These are phyloP conservation scores for Terebella lapidaria DNA, from an alignment of 2,888 invertebrate genomes.

Conservation along the genomic window DNA sequence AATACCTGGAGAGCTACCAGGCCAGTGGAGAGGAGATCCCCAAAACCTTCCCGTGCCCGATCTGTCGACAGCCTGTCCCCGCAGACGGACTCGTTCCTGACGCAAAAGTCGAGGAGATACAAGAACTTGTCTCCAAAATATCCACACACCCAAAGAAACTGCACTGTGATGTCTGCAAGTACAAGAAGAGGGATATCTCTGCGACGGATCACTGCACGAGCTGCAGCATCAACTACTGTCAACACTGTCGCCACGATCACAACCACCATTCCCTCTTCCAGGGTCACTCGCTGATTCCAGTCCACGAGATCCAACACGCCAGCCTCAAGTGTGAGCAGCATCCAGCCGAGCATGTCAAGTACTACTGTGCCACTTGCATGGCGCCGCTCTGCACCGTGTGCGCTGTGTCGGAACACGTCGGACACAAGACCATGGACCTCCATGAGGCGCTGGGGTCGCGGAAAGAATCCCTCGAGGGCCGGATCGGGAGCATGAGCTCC, in stretches of 20 bases:
- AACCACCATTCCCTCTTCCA: constrained; percentile 20
- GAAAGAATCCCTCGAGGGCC: constrained; percentile 15
- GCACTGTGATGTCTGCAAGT: constrained; percentile 25
- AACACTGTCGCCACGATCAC: constrained; percentile 21
- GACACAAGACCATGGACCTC: constrained; percentile 20
- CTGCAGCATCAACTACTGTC: constrained; percentile 25
- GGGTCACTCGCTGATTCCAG: constrained; percentile 20
- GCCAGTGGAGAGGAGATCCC: constrained; percentile 4
- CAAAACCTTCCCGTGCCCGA: constrained; percentile 22
- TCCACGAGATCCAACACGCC: constrained; percentile 19
- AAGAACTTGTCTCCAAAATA: constrained; percentile 19
- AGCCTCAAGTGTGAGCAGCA: constrained; percentile 20
- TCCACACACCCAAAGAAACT: constrained; percentile 14
- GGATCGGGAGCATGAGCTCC: constrained; percentile 19
- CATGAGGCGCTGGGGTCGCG: constrained; percentile 17
- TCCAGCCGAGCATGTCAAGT: constrained; percentile 22
- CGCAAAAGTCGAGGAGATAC: constrained; percentile 7
- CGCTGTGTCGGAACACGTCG: constrained; percentile 23
- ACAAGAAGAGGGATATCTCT: constrained; percentile 15
- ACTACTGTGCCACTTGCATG: constrained; percentile 22
- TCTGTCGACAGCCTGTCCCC: constrained; percentile 18
- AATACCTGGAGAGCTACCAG: constrained; percentile 15
- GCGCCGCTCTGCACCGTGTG: constrained; percentile 24
- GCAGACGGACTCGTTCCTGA: constrained; percentile 11
- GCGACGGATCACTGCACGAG: constrained; percentile 23